phyloP scores from a whole-genome alignment of 2,797 vertebrate species.

The Salmo trutta region DNA sequence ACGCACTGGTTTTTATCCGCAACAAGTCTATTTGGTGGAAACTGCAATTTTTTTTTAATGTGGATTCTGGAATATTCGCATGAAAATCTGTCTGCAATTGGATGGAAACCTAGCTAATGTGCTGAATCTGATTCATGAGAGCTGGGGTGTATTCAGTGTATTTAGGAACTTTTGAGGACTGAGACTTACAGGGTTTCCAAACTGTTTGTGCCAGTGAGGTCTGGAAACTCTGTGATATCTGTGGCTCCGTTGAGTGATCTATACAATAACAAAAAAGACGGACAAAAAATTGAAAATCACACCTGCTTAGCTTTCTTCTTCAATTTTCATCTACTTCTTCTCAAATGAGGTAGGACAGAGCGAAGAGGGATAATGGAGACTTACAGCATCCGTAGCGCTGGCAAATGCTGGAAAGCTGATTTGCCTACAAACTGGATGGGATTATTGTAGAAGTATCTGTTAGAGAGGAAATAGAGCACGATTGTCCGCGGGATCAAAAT shows the following conservation, averaged over 20 bases:
- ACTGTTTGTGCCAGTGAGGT: slow-evolving; percentile 81
- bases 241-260: slow-evolving; percentile 86
- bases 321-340: background rate
- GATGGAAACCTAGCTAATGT: background rate
- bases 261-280: slow-evolving; percentile 42
- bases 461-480: slow-evolving; percentile 22
- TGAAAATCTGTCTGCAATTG: too few relatives aligned
- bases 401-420: slow-evolving; percentile 84
- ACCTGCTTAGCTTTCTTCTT: background rate
- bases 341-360: background rate
- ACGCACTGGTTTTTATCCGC: too few relatives aligned
- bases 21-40: too few relatives aligned
- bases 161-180: background rate
- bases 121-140: background rate
- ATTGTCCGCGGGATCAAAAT: background rate
- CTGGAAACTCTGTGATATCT: slow-evolving; percentile 83
- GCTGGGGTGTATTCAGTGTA: background rate
- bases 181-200: slow-evolving; percentile 84
- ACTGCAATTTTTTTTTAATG: too few relatives aligned
- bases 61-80: too few relatives aligned
- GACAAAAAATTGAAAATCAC: background rate
- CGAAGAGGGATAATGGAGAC: slow-evolving; percentile 47
- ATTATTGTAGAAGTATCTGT: slow-evolving; percentile 86
- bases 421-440: slow-evolving; percentile 82
- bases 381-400: slow-evolving; percentile 83